Evolutionary conservation across 1,140 invertebrate species (phyloP).

Genomic region (Spodoptera litura): DNA sequence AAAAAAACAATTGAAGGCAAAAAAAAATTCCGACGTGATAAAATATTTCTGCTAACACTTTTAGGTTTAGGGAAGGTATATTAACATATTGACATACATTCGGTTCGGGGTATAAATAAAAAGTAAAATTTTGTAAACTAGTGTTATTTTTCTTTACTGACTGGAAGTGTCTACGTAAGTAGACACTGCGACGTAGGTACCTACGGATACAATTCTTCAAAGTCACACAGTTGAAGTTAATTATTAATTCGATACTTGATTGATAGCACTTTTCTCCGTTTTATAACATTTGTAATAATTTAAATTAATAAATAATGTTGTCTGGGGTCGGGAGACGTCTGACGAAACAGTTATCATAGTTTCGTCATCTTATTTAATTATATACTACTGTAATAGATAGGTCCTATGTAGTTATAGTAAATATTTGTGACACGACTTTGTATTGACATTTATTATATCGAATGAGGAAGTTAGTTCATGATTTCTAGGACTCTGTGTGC

Average conservation of each 20-base stretch:
- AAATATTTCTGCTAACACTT: no score
- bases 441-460: neutral
- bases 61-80: no score
- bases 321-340: constrained; percentile 4
- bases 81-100: no score
- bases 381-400: neutral
- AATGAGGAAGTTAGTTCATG: constrained; percentile 11
- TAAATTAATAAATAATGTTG: constrained; percentile 9
- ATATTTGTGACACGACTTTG: constrained; percentile 11
- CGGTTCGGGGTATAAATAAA: no score
- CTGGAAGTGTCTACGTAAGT: no score
- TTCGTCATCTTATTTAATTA: constrained; percentile 46
- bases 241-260: neutral
- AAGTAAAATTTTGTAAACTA: no score
- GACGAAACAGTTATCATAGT: constrained; percentile 49
- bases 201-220: no score
- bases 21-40: no score
- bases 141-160: no score
- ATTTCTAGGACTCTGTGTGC: constrained; percentile 4
- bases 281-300: no score
- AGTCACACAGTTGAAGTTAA: neutral
- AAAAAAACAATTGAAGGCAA: no score
- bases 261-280: neutral
- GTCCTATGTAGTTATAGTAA: neutral
- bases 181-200: no score